A percentile compares a stretch with the other conserved stretches of the same genome.
These are phyloP conservation scores for Ceriagrion tenellum DNA, from an alignment of 2,888 invertebrate species.

Conservation along the genomic window DNA sequence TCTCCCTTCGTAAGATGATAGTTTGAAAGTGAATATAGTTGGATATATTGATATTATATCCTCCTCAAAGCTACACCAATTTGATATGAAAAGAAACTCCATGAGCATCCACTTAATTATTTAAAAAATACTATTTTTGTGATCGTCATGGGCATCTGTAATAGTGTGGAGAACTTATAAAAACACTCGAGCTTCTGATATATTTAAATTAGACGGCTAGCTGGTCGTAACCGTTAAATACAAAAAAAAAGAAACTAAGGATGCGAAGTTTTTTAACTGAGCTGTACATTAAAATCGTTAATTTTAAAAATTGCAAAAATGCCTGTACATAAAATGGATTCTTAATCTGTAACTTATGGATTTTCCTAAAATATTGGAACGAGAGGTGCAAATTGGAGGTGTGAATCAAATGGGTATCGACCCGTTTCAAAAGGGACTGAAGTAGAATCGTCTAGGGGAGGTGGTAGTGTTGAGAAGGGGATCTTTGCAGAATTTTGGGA, in stretches of 20 bases:
- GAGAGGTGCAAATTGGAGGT: constrained; percentile 15
- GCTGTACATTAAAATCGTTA: constrained; percentile 64
- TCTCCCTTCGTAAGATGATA: constrained; percentile 66
- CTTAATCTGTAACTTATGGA: constrained; percentile 54
- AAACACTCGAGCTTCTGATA: constrained; percentile 65
- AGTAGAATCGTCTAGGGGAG: not conserved
- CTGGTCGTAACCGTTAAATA: constrained; percentile 58
- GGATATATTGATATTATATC: constrained; percentile 63
- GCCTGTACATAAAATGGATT: constrained; percentile 62
- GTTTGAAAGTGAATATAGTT: constrained; percentile 57
- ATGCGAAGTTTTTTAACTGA: constrained; percentile 65
- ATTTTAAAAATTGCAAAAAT: constrained; percentile 41
- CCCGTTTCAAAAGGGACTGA: constrained; percentile 47
- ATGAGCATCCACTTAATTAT: constrained; percentile 44
- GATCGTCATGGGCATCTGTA: constrained; percentile 66
- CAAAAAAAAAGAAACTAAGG: constrained; percentile 34
- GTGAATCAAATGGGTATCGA: not conserved
- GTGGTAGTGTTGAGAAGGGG: not conserved
- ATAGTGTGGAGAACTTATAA: constrained; percentile 64
- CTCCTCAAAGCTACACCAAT: constrained; percentile 67
- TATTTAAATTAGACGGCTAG: constrained; percentile 64
- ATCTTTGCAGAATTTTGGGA: constrained; percentile 33
- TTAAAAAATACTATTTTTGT: constrained; percentile 67
- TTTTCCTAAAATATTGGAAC: constrained; percentile 60
- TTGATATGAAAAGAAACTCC: constrained; percentile 61